A percentile compares a stretch with the other conserved stretches of the same genome.
Evolutionary conservation across 1,140 invertebrate genomes (phyloP).

Genomic region (Pachypeltis micranthus): DNA sequence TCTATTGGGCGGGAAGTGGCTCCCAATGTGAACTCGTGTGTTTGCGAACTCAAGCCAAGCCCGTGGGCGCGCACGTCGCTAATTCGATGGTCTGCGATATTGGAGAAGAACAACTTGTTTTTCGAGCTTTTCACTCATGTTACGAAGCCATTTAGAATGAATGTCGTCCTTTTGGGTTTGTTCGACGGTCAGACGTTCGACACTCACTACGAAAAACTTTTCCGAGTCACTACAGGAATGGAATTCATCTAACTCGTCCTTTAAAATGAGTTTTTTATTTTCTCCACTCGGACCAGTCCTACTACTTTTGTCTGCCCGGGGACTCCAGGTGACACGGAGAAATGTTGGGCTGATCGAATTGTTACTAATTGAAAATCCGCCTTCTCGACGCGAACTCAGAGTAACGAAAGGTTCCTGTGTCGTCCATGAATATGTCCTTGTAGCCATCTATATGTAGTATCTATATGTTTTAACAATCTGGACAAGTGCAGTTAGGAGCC

Average conservation of each 20-base stretch:
- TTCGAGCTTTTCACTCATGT: conserved; percentile 97
- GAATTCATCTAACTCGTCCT: conserved; percentile 91
- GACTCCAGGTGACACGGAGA: no score
- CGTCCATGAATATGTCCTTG: no score
- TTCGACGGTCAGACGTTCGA: conserved; percentile 86
- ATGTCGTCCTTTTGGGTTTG: conserved; percentile 84
- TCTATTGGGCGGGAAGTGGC: conserved; percentile 61
- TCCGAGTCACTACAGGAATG: conserved; percentile 66
- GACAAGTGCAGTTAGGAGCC: no score
- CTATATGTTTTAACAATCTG: no score
- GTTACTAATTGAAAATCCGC: no score
- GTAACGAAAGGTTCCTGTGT: no score
- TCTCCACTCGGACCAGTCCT: no score
- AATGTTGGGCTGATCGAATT: no score
- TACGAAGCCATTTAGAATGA: conserved; percentile 88
- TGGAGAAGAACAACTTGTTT: conserved; percentile 47
- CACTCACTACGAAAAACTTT: conserved; percentile 71
- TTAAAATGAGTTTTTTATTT: no score
- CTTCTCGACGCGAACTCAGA: no score
- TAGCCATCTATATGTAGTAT: no score
- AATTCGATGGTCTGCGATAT: conserved; percentile 68
- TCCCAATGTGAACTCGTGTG: conserved; percentile 93
- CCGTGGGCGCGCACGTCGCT: conserved; percentile 91
- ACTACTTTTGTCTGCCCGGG: no score
- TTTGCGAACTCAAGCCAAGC: conserved; percentile 92